These are phyloP conservation scores for Glandiceps talaboti DNA, from an alignment of 53 echinoderm and acorn worm genomes.

Conservation along the genomic window DNA sequence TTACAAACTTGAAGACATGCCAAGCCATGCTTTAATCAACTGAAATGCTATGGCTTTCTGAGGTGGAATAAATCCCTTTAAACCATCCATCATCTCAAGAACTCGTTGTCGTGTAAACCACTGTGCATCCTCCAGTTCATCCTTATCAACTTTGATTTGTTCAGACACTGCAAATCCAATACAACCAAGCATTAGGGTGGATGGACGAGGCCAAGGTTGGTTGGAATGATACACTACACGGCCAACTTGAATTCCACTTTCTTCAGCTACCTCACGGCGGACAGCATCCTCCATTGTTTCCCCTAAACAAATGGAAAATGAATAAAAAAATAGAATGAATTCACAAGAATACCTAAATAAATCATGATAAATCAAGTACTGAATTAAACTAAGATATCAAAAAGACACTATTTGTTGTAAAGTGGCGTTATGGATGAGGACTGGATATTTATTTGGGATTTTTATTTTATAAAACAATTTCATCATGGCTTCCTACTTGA, in stretches of 20 bases:
- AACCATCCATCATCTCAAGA: slow-evolving; percentile 29
- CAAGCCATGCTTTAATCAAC: slow-evolving; percentile 79
- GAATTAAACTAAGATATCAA: no score
- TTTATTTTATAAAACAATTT: no score
- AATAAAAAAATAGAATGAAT: no score
- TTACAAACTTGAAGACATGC: slow-evolving; percentile 62
- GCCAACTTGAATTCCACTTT: slow-evolving; percentile 73
- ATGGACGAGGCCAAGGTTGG: slow-evolving; percentile 98
- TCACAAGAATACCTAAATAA: no score
- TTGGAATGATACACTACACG: slow-evolving; percentile 81
- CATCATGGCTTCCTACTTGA: no score
- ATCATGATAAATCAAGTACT: no score
- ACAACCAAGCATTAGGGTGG: slow-evolving; percentile 95
- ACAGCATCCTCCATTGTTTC: slow-evolving; percentile 94
- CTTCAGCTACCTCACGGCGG: slow-evolving; percentile 78
- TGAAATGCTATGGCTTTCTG: slow-evolving; percentile 72
- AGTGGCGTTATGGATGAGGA: no score
- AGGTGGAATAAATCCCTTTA: slow-evolving; percentile 40
- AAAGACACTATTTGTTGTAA: no score
- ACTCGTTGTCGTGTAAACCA: slow-evolving; percentile 72
- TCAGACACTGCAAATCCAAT: slow-evolving; percentile 69
- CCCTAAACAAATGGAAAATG: no score
- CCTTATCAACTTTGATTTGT: slow-evolving; percentile 60
- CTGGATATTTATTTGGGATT: no score
- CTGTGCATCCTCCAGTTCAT: slow-evolving; percentile 73